phyloP scores from a whole-genome alignment of 2,888 invertebrate species.

The Idaea biselata region DNA sequence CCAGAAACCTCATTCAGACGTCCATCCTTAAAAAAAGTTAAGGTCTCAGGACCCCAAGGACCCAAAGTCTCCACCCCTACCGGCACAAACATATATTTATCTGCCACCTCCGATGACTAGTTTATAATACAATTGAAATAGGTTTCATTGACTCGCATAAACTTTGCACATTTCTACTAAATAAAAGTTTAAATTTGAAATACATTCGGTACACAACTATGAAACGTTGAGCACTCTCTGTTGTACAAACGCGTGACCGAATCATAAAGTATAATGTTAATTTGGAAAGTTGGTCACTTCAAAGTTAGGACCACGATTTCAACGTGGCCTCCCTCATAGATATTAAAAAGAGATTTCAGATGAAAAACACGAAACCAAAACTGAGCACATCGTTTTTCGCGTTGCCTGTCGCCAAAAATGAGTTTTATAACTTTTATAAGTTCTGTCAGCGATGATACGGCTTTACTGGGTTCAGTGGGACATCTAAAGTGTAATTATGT shows the following conservation, averaged over 20 bases:
- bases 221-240: background rate
- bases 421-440: conserved; percentile 62
- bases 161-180: background rate
- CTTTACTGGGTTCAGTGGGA: conserved; percentile 44
- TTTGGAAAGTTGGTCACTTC: conserved; percentile 19
- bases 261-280: conserved; percentile 15
- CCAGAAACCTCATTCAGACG: no score
- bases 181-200: background rate
- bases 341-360: conserved; percentile 24
- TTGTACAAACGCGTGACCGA: conserved; percentile 7
- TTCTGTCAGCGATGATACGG: conserved; percentile 38
- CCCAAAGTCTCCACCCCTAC: no score
- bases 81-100: no score
- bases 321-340: conserved; percentile 15
- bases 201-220: background rate
- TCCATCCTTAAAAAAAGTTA: no score
- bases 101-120: no score
- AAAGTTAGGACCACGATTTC: conserved; percentile 18
- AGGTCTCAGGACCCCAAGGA: no score
- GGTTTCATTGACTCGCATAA: no score
- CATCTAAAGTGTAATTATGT: conserved; percentile 55
- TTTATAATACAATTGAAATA: no score
- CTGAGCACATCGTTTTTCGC: conserved; percentile 25
- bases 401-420: conserved; percentile 41
- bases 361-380: conserved; percentile 26